Base-by-base conservation (phyloP, 2,797 vertebrate genomes). In the Lepidocolaptes lacrymiger region DNA sequence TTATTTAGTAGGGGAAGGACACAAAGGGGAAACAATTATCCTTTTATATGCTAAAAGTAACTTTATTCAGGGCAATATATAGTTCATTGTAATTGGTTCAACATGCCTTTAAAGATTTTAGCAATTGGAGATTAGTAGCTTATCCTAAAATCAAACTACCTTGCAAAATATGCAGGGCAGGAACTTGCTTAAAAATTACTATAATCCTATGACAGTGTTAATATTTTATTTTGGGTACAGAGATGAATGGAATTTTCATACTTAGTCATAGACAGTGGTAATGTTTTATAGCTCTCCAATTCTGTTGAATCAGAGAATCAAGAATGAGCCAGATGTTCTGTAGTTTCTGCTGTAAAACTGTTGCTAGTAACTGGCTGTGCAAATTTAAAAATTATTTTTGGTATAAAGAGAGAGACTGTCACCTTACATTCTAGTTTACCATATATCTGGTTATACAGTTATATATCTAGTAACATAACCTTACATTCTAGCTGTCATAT, bases 1-100 rank as follows among this genome's bases (percentile, higher is more conserved):
- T 96, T 96, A 95, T 96, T 96, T 94, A 96, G 85, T 34, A 88
- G 77, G 62, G 73, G 63, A 92, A 93, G 76, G 88, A 94, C 71
- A 93, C 85, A 97, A 96, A 95, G 72, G 91, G 83, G 93, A 94
- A 96, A 96, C 85, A 97, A 95, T 97, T 96, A 95, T 91, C 94
- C 89, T 96, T 95, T 96, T 96, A 96, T 93, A 94, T 93, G 95
- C 88, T 95, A 94, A 94, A 97, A 93, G 94, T 93, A 95, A 95
- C 95, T 97, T 96, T 94, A 93, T 96, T 95, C 75, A 88, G 76
- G 71, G 87, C 69, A 85, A 91, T 96, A 89, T 75, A 78, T 85
- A 95, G 89, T 96, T 97, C 71, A 85, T 88, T 95, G 67, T 95
- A 92, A 93, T 80, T 80, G 55, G 85, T 94, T 93, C 95, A 96